A percentile compares a stretch with the other conserved stretches of the same genome.
Conservation (phyloP, 2,888 invertebrate genomes). For the Globia sparganii region DNA sequence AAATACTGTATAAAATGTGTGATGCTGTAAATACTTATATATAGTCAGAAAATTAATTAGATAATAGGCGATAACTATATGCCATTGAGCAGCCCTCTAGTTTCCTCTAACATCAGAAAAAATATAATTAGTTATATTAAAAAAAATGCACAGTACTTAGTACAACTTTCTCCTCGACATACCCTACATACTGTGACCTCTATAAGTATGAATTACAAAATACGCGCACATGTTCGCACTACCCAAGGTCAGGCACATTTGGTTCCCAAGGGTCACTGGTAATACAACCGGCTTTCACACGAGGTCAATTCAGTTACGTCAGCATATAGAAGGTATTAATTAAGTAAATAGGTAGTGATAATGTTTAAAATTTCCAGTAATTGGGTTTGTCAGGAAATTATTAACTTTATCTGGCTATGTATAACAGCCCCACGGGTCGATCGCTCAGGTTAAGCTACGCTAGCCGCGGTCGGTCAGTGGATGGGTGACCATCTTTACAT, state of each 20-base stretch:
- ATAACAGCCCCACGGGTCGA: not conserved
- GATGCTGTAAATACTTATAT: not conserved
- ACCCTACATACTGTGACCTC: constrained; percentile 34
- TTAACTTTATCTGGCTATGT: not conserved
- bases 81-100: not conserved
- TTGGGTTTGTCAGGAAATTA: not conserved
- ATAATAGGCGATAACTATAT: not conserved
- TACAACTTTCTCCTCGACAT: constrained; percentile 10
- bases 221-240: constrained; percentile 27
- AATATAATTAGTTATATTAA: not conserved
- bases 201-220: constrained; percentile 31
- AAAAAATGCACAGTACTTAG: not conserved
- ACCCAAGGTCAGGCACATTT: constrained; percentile 57
- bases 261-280: constrained; percentile 61
- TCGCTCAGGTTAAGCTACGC: not conserved
- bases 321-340: constrained; percentile 15
- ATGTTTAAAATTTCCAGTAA: constrained; percentile 7
- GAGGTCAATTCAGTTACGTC: constrained; percentile 62
- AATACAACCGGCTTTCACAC: constrained; percentile 72
- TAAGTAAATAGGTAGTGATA: constrained; percentile 9
- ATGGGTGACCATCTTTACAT: not conserved
- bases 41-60: not conserved
- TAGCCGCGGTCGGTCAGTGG: not conserved
- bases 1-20: too few species aligned
- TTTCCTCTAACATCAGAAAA: not conserved